Percentiles rank a stretch among this genome's conserved stretches.
Conservation (phyloP, 2,797 vertebrate genomes). For the Bovichtus variegatus region DNA sequence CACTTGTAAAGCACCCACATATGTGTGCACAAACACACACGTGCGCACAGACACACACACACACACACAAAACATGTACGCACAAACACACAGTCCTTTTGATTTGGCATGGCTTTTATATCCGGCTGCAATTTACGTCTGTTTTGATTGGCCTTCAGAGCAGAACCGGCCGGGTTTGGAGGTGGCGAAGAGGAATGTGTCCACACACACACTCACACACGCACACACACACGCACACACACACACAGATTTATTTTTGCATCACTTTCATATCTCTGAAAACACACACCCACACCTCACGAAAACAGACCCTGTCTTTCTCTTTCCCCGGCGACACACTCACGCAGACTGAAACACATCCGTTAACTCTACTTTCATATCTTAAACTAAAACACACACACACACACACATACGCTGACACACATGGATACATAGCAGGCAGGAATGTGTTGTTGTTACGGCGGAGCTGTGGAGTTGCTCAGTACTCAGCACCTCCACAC, state of each 20-base stretch:
- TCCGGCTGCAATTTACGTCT: constrained; percentile 68
- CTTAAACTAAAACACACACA: constrained; percentile 25
- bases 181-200: constrained; percentile 75
- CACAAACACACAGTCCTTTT: constrained; percentile 38
- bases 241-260: constrained; percentile 49
- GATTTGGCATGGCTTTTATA: constrained; percentile 60
- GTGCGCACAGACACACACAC: constrained; percentile 8
- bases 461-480: constrained; percentile 47
- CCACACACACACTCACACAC: constrained; percentile 10
- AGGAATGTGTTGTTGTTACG: constrained; percentile 73
- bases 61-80: constrained; percentile 9
- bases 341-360: constrained; percentile 31
- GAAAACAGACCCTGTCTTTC: constrained; percentile 48
- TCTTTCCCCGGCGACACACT: constrained; percentile 26
- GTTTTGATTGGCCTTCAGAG: constrained; percentile 71
- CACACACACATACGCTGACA: constrained; percentile 9
- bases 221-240: constrained; percentile 15
- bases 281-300: constrained; percentile 42
- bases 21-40: neutral
- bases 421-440: constrained; percentile 41
- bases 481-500: constrained; percentile 62
- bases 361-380: constrained; percentile 37
- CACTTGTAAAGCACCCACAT: constrained; percentile 1
- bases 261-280: constrained; percentile 55
- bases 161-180: constrained; percentile 61